Conservation (phyloP, 2,888 invertebrate genomes). For the Neoascia interrupta region DNA sequence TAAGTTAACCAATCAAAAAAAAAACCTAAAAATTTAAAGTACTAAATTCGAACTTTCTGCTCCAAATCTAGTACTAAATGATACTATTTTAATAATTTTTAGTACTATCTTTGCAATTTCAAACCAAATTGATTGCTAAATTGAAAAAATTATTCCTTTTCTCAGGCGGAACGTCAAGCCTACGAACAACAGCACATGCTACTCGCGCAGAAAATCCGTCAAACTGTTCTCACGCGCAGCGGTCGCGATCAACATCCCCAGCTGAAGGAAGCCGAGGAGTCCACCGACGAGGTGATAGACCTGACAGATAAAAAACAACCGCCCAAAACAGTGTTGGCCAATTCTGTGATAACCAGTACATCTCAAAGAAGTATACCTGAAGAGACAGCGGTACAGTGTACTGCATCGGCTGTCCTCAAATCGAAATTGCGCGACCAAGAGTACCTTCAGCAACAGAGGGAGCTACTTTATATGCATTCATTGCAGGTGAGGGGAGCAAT, state of each 20-base stretch:
- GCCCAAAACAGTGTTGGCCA: constrained; percentile 81
- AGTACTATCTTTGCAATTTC: no score
- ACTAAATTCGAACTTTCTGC: no score
- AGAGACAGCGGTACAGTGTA: constrained; percentile 76
- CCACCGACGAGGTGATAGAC: constrained; percentile 85
- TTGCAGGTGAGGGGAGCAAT: constrained; percentile 77
- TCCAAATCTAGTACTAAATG: no score
- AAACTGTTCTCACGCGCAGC: constrained; percentile 91
- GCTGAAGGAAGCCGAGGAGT: constrained; percentile 82
- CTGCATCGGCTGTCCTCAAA: constrained; percentile 54
- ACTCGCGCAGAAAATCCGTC: constrained; percentile 91
- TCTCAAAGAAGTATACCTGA: constrained; percentile 80
- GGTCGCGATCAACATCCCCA: constrained; percentile 81
- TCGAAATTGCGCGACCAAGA: constrained; percentile 79
- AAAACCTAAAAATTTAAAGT: no score
- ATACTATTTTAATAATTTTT: no score
- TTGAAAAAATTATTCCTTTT: neutral
- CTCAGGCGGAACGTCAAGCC: constrained; percentile 81
- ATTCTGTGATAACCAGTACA: constrained; percentile 79
- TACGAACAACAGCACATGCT: constrained; percentile 83
- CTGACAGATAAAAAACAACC: constrained; percentile 85
- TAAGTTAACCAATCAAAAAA: constrained; percentile 71
- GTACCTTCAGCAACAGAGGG: constrained; percentile 84
- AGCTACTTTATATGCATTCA: constrained; percentile 83
- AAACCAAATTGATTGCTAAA: neutral